Conservation (phyloP, 2,113 vertebrate species). For the Tupaia tana region DNA sequence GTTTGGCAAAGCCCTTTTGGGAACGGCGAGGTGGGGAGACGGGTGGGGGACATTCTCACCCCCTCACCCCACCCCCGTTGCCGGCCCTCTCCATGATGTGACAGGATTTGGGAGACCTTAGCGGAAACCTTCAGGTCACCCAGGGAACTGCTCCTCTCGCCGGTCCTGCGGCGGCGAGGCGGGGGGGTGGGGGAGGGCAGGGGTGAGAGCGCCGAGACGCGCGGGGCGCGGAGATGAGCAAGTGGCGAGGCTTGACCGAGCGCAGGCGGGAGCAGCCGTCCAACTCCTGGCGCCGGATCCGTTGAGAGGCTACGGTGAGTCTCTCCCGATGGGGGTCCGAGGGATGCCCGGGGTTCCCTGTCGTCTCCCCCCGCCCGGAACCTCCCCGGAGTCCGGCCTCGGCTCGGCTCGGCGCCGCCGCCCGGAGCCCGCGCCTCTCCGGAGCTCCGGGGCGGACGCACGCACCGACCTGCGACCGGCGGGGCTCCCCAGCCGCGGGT, state of each 20-base stretch:
- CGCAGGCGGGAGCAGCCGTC: slow-evolving; percentile 64
- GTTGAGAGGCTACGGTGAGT: slow-evolving; percentile 66
- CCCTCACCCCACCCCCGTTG: slow-evolving; percentile 48
- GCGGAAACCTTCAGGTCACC: slow-evolving; percentile 78
- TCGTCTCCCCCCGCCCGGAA: background rate
- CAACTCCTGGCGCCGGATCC: slow-evolving; percentile 10
- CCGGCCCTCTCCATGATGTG: slow-evolving; percentile 75
- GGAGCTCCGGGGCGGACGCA: background rate
- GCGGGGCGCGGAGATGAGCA: slow-evolving; percentile 72
- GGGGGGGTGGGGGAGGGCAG: background rate
- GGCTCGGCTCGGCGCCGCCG: background rate
- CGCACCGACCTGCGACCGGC: background rate
- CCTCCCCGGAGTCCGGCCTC: background rate
- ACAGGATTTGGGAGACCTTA: slow-evolving; percentile 80
- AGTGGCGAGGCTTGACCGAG: slow-evolving; percentile 61
- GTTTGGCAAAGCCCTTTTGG: slow-evolving; percentile 72
- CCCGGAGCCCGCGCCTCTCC: background rate
- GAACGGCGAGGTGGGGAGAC: slow-evolving; percentile 54
- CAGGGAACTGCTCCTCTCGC: slow-evolving; percentile 74
- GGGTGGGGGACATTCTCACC: background rate
- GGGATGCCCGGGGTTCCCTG: slow-evolving; percentile 20
- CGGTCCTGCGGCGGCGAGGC: slow-evolving; percentile 61
- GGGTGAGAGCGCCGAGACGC: slow-evolving; percentile 31
- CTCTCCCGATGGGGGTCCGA: background rate
- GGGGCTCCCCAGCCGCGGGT: background rate